Conservation (phyloP, 2,888 invertebrate genomes). For the Lithodes maja region DNA sequence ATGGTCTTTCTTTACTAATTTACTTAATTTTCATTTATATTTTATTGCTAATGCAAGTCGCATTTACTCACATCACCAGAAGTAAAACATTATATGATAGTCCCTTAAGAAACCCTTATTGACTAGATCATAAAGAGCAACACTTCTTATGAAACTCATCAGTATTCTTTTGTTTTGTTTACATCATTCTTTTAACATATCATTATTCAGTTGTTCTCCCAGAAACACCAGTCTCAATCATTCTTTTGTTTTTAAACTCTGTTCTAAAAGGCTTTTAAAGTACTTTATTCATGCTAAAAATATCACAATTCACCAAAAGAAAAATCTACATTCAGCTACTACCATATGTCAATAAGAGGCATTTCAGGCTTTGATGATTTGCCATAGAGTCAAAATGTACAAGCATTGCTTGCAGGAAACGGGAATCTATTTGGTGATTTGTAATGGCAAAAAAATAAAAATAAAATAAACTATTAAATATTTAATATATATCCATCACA, state of each 20-base stretch:
- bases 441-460: not conserved
- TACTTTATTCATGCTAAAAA: not conserved
- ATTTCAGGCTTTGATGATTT: constrained; percentile 46
- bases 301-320: constrained; percentile 2
- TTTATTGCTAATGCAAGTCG: no score
- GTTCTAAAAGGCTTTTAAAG: not conserved
- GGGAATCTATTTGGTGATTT: no score
- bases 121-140: constrained; percentile 44
- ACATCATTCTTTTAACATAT: no score
- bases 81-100: no score
- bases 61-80: no score
- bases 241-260: no score
- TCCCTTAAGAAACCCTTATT: not conserved
- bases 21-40: no score
- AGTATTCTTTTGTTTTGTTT: constrained; percentile 5
- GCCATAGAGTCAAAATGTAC: constrained; percentile 27
- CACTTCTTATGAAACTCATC: constrained; percentile 3
- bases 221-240: no score
- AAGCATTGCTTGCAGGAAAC: not conserved
- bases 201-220: no score
- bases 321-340: no score
- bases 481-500: constrained; percentile 6
- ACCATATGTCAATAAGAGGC: constrained; percentile 28
- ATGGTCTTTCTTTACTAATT: no score
- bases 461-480: not conserved